Evolutionary conservation across 2,888 invertebrate species (phyloP).

Genomic region (Parnassius orleans): DNA sequence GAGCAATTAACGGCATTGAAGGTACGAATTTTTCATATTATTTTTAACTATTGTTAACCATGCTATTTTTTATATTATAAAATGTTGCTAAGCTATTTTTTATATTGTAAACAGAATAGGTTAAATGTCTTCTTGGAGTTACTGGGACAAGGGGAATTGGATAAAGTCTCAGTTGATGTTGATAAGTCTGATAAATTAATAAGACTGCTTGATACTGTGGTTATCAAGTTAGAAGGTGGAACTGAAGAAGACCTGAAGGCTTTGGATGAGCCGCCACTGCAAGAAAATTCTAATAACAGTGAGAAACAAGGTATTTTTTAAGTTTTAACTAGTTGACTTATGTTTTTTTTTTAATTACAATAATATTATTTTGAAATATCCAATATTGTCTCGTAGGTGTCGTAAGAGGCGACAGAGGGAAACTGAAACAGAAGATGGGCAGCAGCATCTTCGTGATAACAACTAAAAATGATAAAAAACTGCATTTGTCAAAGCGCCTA

Average conservation of each 20-base stretch:
- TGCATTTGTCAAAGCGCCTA: no score
- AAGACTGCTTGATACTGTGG: conserved; percentile 95
- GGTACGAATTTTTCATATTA: conserved; percentile 69
- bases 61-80: conserved; percentile 8
- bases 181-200: conserved; percentile 91
- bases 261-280: conserved; percentile 84
- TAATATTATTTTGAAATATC: no score
- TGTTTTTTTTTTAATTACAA: no score
- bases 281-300: conserved; percentile 46
- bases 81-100: not conserved
- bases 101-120: conserved; percentile 83
- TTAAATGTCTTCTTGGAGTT: conserved; percentile 94
- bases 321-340: no score
- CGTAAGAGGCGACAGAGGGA: no score
- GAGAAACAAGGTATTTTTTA: conserved; percentile 47
- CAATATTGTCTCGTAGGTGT: no score
- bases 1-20: conserved; percentile 91
- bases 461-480: no score
- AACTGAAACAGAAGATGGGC: no score
- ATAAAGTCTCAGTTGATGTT: conserved; percentile 90
- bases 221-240: conserved; percentile 97
- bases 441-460: no score
- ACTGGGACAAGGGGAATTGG: conserved; percentile 86
- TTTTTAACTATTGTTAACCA: conserved; percentile 7
- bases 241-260: conserved; percentile 92